A percentile compares a stretch with the other conserved stretches of the same genome.
Evolutionary conservation across 2,797 vertebrate species (phyloP).

Genomic region (Ctenopoma kingsleyae): DNA sequence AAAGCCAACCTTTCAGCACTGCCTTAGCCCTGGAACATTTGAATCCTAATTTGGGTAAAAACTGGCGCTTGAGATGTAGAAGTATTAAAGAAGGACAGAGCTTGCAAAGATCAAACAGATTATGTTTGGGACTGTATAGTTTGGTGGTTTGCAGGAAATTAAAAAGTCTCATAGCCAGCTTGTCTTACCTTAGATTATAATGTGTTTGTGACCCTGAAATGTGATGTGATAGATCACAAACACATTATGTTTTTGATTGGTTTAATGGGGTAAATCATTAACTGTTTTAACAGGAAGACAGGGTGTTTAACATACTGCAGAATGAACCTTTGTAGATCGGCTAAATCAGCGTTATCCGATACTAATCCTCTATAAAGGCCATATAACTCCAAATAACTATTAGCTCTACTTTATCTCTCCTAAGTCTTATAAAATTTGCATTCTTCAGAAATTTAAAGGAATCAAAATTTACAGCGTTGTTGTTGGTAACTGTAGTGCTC

Average conservation of each 20-base stretch:
- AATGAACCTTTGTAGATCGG: slow-evolving; percentile 5
- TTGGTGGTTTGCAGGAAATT: slow-evolving; percentile 16
- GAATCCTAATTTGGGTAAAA: slow-evolving; percentile 77
- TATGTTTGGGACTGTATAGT: slow-evolving; percentile 16
- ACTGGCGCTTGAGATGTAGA: background rate
- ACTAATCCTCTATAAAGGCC: background rate
- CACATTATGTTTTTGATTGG: too few relatives aligned
- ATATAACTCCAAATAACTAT: background rate
- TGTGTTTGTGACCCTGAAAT: slow-evolving; percentile 4
- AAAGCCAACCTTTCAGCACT: background rate
- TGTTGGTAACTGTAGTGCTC: slow-evolving; percentile 26
- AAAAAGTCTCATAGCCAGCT: background rate
- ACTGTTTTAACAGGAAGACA: slow-evolving; percentile 1
- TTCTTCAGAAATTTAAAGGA: slow-evolving; percentile 20
- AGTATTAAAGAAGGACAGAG: slow-evolving; percentile 7
- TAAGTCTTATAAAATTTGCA: slow-evolving; percentile 22
- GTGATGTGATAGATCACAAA: background rate
- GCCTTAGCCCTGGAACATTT: slow-evolving; percentile 58
- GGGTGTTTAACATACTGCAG: background rate
- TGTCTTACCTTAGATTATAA: background rate
- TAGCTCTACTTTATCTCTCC: slow-evolving; percentile 1
- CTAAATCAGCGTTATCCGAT: slow-evolving; percentile 5
- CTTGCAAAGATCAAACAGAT: slow-evolving; percentile 30
- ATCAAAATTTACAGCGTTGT: slow-evolving; percentile 5
- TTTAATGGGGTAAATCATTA: slow-evolving; percentile 32